These are phyloP conservation scores for Chlorodrepanis virens DNA, from an alignment of 2,113 vertebrate genomes.

Conservation along the genomic window DNA sequence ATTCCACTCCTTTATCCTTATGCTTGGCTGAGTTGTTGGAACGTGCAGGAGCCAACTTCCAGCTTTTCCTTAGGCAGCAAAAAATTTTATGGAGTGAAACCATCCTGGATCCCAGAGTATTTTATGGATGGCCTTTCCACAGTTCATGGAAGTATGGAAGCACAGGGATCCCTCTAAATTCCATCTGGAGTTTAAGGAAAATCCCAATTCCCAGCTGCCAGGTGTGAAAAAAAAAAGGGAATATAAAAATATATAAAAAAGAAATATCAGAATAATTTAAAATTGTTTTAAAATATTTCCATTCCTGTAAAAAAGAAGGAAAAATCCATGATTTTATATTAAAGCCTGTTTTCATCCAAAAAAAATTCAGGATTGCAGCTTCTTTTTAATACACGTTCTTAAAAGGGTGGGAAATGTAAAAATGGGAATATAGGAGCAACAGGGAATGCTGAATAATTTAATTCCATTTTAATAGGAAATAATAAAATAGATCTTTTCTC, in stretches of 20 bases:
- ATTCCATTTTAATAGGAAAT: neutral
- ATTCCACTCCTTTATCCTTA: neutral
- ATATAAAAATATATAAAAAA: neutral
- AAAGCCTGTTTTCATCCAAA: neutral
- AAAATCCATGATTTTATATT: neutral
- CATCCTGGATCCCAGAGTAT: neutral
- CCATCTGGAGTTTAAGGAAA: neutral
- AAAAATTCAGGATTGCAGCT: neutral
- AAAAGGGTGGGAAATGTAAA: neutral
- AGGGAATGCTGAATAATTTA: neutral
- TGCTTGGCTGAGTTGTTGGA: slow-evolving; percentile 7
- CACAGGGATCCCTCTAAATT: neutral
- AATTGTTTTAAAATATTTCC: neutral
- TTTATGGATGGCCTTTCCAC: neutral
- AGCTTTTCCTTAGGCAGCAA: neutral
- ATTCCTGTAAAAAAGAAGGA: neutral
- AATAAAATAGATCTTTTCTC: neutral
- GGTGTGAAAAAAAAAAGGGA: no score
- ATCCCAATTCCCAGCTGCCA: neutral
- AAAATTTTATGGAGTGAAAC: neutral
- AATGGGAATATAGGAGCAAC: rapidly evolving
- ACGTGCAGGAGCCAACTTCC: neutral
- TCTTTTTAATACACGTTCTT: neutral
- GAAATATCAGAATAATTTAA: neutral
- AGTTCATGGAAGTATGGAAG: neutral